Evolutionary conservation across 2,797 vertebrate genomes (phyloP).

Genomic region (Capromys pilorides): DNA sequence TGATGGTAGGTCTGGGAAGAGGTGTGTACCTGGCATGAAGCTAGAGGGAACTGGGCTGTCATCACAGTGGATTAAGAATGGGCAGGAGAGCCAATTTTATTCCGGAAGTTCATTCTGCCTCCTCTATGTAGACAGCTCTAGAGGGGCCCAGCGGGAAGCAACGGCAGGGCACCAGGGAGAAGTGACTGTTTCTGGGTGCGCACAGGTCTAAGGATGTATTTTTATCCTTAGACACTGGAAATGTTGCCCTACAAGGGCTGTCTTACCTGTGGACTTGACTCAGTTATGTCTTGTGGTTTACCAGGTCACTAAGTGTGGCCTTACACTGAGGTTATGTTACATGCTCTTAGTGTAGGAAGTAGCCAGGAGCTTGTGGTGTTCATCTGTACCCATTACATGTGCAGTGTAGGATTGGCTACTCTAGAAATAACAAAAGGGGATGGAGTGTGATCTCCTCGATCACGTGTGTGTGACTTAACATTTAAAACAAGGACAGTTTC

Average conservation of each 20-base stretch:
- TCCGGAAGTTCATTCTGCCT: background rate
- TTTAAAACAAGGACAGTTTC: background rate
- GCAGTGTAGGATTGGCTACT: background rate
- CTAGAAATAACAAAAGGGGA: background rate
- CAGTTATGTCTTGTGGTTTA: background rate
- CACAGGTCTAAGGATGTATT: background rate
- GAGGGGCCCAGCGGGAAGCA: background rate
- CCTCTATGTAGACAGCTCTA: background rate
- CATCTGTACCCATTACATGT: fast-evolving
- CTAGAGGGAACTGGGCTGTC: background rate
- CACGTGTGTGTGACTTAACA: fast-evolving
- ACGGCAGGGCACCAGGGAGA: background rate
- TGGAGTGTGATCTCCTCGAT: background rate
- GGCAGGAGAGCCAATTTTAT: background rate
- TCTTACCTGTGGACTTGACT: background rate
- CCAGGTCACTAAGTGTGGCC: background rate
- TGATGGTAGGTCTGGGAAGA: background rate
- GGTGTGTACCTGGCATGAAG: background rate
- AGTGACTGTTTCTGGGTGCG: background rate
- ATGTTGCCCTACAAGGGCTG: background rate
- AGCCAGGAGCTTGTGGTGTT: background rate
- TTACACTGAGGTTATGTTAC: fast-evolving
- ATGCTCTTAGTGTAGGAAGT: background rate
- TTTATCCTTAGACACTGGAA: background rate
- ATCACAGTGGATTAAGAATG: background rate